Evolutionary conservation across 2,113 vertebrate species (phyloP).

Genomic region (Dinomys branickii): DNA sequence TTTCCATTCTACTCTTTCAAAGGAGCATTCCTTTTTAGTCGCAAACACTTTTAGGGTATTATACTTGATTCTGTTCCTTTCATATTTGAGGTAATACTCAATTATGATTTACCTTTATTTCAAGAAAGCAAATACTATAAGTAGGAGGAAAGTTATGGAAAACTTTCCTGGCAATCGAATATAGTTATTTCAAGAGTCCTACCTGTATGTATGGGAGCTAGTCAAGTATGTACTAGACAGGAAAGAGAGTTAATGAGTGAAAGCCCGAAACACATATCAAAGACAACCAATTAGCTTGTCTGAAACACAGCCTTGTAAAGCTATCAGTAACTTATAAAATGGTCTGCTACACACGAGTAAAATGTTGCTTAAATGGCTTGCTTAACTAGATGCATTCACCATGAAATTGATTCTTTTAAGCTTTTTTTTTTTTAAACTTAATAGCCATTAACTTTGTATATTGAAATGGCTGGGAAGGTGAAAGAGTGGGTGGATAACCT

Average conservation of each 20-base stretch:
- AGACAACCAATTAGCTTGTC: conserved; percentile 93
- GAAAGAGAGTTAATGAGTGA: conserved; percentile 86
- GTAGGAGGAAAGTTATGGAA: conserved; percentile 18
- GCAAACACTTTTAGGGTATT: background rate
- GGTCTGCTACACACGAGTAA: conserved; percentile 91
- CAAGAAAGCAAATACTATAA: background rate
- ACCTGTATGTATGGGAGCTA: conserved; percentile 38
- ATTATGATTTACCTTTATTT: background rate
- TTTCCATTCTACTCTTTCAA: background rate
- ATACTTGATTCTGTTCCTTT: background rate
- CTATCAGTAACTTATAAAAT: conserved; percentile 94
- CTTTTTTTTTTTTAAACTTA: conserved; percentile 81
- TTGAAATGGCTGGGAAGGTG: conserved; percentile 68
- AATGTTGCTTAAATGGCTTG: conserved; percentile 89
- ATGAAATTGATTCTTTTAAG: conserved; percentile 93
- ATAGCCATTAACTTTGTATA: conserved; percentile 80
- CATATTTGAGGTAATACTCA: background rate
- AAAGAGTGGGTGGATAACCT: conserved; percentile 57
- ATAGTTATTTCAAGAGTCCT: conserved; percentile 52
- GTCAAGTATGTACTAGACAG: conserved; percentile 74
- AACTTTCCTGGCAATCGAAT: conserved; percentile 54
- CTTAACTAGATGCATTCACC: conserved; percentile 92
- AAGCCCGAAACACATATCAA: conserved; percentile 89
- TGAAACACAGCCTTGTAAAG: conserved; percentile 94
- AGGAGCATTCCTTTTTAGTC: conserved; percentile 4